Evolutionary conservation across 2,113 vertebrate species (phyloP), one percentile per base, ranked within the genome.

Genomic region (Siniperca chuatsi): DNA sequence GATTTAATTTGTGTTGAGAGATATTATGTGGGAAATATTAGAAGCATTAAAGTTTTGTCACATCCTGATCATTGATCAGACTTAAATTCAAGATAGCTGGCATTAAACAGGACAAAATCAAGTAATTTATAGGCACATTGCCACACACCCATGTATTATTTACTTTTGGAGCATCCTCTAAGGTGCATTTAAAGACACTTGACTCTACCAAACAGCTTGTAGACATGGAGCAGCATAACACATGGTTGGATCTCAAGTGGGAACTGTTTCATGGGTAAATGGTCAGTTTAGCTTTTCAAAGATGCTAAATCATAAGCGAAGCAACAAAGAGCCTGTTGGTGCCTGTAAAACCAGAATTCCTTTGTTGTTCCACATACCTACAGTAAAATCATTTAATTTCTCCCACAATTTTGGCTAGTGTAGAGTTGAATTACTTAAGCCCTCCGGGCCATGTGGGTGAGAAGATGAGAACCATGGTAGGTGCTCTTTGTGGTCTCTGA

Each of bases 361-460:
- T 86, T 87, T 87, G 79, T 89, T 85, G 64, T 88, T 60, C 69
- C 25, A 25, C 25, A 46, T 90, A 76, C 88, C 87, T 40, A 79
- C 87, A 84, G 90, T 86, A 84, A 88, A 79, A 79, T 92, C 82
- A 94, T 92, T 93, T 81, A 87, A 93, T 93, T 94, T 83, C 61
- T 66, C 48, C 58, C 61, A 74, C 50, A 69, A 44, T 86, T 89
- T 87, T 67, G 48, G 57, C 71, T 67, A 70, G 73, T 79, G 81
- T 78, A 89, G 70, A 78, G 82, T 83, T 84, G 83, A 93, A 93
- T 84, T 86, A 84, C 82, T 77, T 60, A 86, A 87, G 81, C 83
- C 77, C 82, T 85, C 48, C 8, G 46, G 81, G 84, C 76, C 37
- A 29, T 77, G 72, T 82, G 75, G 85, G 73, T 82, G 76, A 87